Conservation (phyloP, 2,113 vertebrate genomes). For the Oreamnos americanus region DNA sequence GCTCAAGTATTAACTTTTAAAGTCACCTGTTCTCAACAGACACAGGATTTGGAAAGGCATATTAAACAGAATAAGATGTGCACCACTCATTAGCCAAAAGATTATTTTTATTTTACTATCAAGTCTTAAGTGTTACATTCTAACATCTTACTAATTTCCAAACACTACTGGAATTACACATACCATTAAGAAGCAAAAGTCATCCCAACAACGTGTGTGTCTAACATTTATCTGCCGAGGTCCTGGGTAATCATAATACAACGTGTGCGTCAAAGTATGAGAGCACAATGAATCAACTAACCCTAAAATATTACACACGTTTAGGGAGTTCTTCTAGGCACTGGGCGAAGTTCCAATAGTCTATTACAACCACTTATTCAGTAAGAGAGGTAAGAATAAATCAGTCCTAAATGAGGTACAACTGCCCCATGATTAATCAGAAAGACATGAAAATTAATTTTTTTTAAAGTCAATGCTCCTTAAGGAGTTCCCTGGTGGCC, state of each 20-base stretch:
- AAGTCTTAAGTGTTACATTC: not conserved
- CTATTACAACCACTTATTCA: not conserved
- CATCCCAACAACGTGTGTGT: not conserved
- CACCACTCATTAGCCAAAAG: not conserved
- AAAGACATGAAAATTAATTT: not conserved
- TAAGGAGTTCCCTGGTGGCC: not conserved
- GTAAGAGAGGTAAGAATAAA: not conserved
- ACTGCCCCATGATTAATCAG: not conserved
- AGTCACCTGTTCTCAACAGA: conserved; percentile 29
- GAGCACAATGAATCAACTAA: not conserved
- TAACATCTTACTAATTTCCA: conserved; percentile 8
- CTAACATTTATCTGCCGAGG: not conserved
- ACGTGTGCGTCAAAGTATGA: not conserved
- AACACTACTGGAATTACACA: not conserved
- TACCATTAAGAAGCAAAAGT: not conserved
- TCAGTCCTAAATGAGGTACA: not conserved
- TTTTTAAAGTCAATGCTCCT: not conserved
- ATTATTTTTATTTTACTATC: not conserved
- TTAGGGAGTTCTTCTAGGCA: not conserved
- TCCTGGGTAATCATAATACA: not conserved
- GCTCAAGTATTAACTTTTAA: conserved; percentile 18
- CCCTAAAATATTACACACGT: not conserved
- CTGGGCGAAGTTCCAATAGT: not conserved
- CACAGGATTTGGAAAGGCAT: not conserved
- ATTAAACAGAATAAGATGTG: not conserved